Evolutionary conservation across 2,888 invertebrate species (phyloP), one percentile per base, ranked within the genome.

Genomic region (Drosophila eohydei): DNA sequence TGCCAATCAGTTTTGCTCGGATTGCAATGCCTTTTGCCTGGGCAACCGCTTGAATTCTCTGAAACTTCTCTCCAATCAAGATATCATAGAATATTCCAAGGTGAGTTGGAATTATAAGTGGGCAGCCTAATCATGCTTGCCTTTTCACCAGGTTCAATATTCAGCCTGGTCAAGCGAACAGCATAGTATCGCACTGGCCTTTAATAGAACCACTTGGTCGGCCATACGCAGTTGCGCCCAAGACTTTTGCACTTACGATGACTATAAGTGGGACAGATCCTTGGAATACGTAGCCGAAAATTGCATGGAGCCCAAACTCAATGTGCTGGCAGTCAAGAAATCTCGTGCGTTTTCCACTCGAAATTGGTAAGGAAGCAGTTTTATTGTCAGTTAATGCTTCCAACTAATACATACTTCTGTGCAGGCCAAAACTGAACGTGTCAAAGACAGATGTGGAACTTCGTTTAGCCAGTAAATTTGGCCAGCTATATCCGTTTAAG

Each of bases 241-340:
- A 36, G 95, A 96, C 89, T 99, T 99, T 93, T 99, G 99, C 93
- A 95, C 96, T 1, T 98, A 97, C 93, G 99, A 99, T 91, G 99
- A 99, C 91, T 99, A 99, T 93, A 99, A 99, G 92, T 99, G 99
- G 99, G 99, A 99, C 91, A 99, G 99, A 96, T 98, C 98, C 0
- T 93, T 99, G 75, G 96, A 98, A 74, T 96, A 97, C 92, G 94
- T 98, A 60, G 97, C 97, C 2, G 97, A 97, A 92, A 96, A 96
- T 81, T 96, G 97, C 89, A 94, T 97, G 64, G 94, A 94, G 0
- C 94, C 94, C 58, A 96, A 96, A 81, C 94, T 99, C 67, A 95
- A 96, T 81, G 97, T 98, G 2, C 96, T 99, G 93, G 95, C 97
- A 81, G 96, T 98, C 90, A 96, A 97, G 87, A 97, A 98, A 0